phyloP scores from a whole-genome alignment of 2,888 invertebrate genomes.

The Acholoe squamosa region DNA sequence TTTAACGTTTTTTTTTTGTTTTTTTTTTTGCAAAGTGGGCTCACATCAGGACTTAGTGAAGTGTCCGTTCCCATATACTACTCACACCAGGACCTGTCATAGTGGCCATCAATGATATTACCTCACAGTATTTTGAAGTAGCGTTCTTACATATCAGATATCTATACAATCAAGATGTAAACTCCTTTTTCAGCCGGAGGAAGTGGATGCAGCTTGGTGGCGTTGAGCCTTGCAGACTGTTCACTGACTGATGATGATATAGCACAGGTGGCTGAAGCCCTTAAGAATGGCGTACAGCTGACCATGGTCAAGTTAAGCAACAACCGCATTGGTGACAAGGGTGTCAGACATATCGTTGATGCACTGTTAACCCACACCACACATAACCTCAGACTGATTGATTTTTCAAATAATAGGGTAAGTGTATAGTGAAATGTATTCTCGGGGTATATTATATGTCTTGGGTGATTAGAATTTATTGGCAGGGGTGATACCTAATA shows the following conservation, averaged over 20 bases:
- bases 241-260: slow-evolving; percentile 76
- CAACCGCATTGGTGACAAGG: slow-evolving; percentile 76
- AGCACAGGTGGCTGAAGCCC: slow-evolving; percentile 71
- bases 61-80: no score
- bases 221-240: slow-evolving; percentile 76
- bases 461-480: no score
- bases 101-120: no score
- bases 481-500: no score
- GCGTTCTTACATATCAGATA: no score
- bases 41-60: no score
- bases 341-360: slow-evolving; percentile 71
- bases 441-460: background rate
- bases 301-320: slow-evolving; percentile 78
- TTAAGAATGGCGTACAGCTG: slow-evolving; percentile 73
- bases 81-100: no score
- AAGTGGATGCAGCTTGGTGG: slow-evolving; percentile 68
- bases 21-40: no score
- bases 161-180: no score
- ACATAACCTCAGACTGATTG: slow-evolving; percentile 75
- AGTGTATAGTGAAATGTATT: background rate
- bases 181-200: slow-evolving; percentile 25
- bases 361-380: slow-evolving; percentile 71
- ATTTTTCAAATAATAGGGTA: slow-evolving; percentile 77
- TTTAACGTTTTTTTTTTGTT: no score
- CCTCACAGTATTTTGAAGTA: no score